A percentile compares a stretch with the other conserved stretches of the same genome.
These are phyloP conservation scores for Papilio xuthus DNA, from an alignment of 1,140 invertebrate species.

Conservation along the genomic window DNA sequence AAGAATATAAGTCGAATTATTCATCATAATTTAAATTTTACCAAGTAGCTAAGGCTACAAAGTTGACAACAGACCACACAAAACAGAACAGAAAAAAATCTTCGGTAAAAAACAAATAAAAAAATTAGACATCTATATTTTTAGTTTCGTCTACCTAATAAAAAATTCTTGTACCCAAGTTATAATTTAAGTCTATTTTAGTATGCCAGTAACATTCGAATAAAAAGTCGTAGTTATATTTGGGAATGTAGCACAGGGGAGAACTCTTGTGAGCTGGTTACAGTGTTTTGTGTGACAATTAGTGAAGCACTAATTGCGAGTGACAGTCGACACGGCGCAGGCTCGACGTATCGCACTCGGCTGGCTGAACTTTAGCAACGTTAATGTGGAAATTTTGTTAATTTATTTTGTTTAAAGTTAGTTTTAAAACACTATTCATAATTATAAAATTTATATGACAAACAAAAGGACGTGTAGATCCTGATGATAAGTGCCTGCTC, in stretches of 20 bases:
- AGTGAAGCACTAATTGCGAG: conserved; percentile 3
- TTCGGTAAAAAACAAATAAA: no score
- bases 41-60: no score
- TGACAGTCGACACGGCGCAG: conserved; percentile 13
- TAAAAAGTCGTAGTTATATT: neutral
- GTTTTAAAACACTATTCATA: neutral
- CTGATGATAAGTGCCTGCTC: no score
- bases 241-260: neutral
- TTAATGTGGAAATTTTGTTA: conserved; percentile 1
- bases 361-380: neutral
- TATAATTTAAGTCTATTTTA: no score
- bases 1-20: no score
- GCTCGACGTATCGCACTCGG: neutral
- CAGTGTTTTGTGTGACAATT: conserved; percentile 26
- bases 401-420: neutral
- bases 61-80: no score
- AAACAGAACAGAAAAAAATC: no score
- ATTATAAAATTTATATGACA: no score
- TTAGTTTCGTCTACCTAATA: neutral
- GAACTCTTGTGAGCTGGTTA: neutral
- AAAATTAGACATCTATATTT: no score
- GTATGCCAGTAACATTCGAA: neutral
- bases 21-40: no score
- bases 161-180: neutral
- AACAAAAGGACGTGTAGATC: no score